phyloP scores from a whole-genome alignment of 2,888 invertebrate species.

The Heliconius charithonia region DNA sequence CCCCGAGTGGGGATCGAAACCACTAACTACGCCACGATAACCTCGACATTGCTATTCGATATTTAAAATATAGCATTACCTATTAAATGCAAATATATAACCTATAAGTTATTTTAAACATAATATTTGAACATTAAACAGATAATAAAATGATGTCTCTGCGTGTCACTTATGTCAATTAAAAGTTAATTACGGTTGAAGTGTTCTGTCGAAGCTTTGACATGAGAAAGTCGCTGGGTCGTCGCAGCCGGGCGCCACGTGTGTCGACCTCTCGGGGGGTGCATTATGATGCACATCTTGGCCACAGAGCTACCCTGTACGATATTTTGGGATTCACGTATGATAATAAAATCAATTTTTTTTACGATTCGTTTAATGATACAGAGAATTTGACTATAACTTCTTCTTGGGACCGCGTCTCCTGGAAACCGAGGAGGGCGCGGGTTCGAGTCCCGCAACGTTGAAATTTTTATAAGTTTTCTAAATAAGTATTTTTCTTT shows the following conservation, averaged over 20 bases:
- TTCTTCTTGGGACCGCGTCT: too few relatives aligned
- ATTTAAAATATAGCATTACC: not conserved
- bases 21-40: too few relatives aligned
- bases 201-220: constrained; percentile 32
- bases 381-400: too few relatives aligned
- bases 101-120: not conserved
- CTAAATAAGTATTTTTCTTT: too few relatives aligned
- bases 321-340: not conserved
- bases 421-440: too few relatives aligned
- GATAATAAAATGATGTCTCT: constrained; percentile 11
- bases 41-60: too few relatives aligned
- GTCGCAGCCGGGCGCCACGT: constrained; percentile 72
- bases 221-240: constrained; percentile 50
- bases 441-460: too few relatives aligned
- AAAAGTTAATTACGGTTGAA: constrained; percentile 40
- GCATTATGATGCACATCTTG: constrained; percentile 61
- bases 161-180: constrained; percentile 40
- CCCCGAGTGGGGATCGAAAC: too few relatives aligned
- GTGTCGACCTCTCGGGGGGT: constrained; percentile 65
- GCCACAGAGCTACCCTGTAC: constrained; percentile 48
- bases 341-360: not conserved
- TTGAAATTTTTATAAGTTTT: too few relatives aligned
- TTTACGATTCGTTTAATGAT: not conserved
- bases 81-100: not conserved
- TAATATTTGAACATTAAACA: not conserved